Evolutionary conservation across 2,113 vertebrate genomes (phyloP), one percentile per base, ranked within the genome.

Genomic region (Chiloscyllium plagiosum): DNA sequence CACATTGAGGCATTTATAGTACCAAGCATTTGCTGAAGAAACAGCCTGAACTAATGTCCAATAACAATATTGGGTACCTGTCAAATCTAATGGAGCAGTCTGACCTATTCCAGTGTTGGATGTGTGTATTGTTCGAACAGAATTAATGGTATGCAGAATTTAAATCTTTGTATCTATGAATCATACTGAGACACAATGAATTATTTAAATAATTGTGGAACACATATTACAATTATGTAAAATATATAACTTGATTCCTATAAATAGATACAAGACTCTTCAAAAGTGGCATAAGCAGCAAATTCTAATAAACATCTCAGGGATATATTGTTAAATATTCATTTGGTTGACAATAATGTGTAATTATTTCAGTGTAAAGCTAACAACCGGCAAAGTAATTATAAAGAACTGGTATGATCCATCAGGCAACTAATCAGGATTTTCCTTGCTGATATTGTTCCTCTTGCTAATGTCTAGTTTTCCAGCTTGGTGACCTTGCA

Each of bases 221-320:
- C 29, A 66, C 33, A 68, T 93, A 66, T 93, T 66, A 65, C 89
- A 93, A 68, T 93, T 93, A 93, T 93, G 89, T 66, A 93, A 93
- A 93, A 37, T 66, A 68, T 93, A 20, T 42, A 66, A 93, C 61
- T 47, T 19, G 6, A 93, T 93, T 68, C 37, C 89, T 93, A 93
- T 93, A 66, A 93, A 93, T 93, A 66, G 61, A 19, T 37, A 93
- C 22, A 93, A n/a, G 19, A 42, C 61, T n/a, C 80, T 93, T 66
- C 33, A 93, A 66, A 68, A 47, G 1, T 93, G 61, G 87, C 33
- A 42, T 37, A 68, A 93, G 17, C 61, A 37, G 61, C 37, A 93
- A 66, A 66, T 37, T 93, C n/a, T 7, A 66, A 93, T 93, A 37
- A 93, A 93, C 19, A 93, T 37, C 33, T 93, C 61, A 37, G 19